Evolutionary conservation across 2,113 vertebrate genomes (phyloP), one percentile per base, ranked within the genome.

Genomic region (Pseudorhombus dupliciocellatus): DNA sequence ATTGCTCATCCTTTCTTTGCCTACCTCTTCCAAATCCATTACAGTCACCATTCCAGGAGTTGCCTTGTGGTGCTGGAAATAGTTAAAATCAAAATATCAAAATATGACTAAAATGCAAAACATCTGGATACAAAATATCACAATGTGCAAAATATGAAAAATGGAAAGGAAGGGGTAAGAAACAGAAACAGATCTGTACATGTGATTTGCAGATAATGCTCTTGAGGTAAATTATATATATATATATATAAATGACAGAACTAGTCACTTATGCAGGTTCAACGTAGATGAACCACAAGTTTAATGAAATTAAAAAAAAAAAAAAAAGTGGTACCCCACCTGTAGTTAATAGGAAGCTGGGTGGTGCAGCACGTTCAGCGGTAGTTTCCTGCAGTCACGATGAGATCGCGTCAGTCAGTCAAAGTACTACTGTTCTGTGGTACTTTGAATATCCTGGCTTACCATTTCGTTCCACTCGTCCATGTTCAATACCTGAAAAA

Each of bases 391-490:
- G 64, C 14, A 28, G 64, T 25, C 3, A 56, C 0, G 2, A 50
- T n/a, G 46, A 2, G 0, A 1, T n/a, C 2, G 0, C 14, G 26
- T 6, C n/a, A 1, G 34, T 37, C 34, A 10, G 2, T 3, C 34
- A 12, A 37, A 12, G 2, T 9, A 37, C 9, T 37, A 12, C 34
- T 37, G 10, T 37, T 37, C 11, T 37, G 10, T 4, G 11, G 11
- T 37, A 37, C 34, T 37, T 37, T 52, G 22, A 24, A 0, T 2
- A 22, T 40, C 31, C 0, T 8, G 7, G 2, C 75, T 80, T 59
- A 90, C 87, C 71, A 34, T 31, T 67, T 90, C 88, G 0, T 81
- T 31, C 85, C 87, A 90, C 0, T 84, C 79, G 0, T 88, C 88
- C 88, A 89, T 89, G 10, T 56, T 59, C 12, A 3, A 28, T 22